Base-by-base conservation (phyloP, 1,140 invertebrate genomes). In the Nylanderia fulva region DNA sequence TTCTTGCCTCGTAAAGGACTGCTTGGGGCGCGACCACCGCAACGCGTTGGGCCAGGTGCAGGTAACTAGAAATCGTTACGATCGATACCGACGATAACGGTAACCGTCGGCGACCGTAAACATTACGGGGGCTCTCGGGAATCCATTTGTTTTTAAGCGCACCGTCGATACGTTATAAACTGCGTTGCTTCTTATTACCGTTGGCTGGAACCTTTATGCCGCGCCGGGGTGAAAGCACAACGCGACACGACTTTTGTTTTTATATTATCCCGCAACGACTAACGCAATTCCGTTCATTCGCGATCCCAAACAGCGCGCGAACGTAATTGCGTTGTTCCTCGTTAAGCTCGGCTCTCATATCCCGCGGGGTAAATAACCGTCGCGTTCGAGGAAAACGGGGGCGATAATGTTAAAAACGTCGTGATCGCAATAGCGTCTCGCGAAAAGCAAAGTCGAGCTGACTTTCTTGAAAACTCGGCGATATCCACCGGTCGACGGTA, bases 11-110 rank as follows among this genome's bases (percentile, higher is more conserved):
- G 54, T 5, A 69, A 82, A 72, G 54, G 66, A 85, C 54, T 36
- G 54, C 58, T 13, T 64, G 63, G 29, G 29, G n/a, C n/a, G 18
- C 33, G 33, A n/a, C 33, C 21, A 48, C 21, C 18, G 74, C 21
- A 48, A 71, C 66, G 52, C 33, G 66, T 42, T 45, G 88, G 77
- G 85, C 54, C 87, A 84, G 88, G 85, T 88, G 87, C 56, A 45
- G 54, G 63, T 88, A 88, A 88, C 75, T 88, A 85, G 76, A 88
- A 88, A 88, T 88, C 86, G 87, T 88, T 88, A 85, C 48, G 60
- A 88, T 88, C 87, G 54, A 85, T 82, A 71, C 68, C 68, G 39
- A 66, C 86, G 27, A 85, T 88, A 85, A 85, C 82, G 83, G 48
- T 85, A 80, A 88, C 83, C 39, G 48, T 75, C 58, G 42, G 56